Percentiles rank a stretch among this genome's conserved stretches.
Evolutionary conservation across 1,140 invertebrate species (phyloP).

Genomic region (Portunus trituberculatus): DNA sequence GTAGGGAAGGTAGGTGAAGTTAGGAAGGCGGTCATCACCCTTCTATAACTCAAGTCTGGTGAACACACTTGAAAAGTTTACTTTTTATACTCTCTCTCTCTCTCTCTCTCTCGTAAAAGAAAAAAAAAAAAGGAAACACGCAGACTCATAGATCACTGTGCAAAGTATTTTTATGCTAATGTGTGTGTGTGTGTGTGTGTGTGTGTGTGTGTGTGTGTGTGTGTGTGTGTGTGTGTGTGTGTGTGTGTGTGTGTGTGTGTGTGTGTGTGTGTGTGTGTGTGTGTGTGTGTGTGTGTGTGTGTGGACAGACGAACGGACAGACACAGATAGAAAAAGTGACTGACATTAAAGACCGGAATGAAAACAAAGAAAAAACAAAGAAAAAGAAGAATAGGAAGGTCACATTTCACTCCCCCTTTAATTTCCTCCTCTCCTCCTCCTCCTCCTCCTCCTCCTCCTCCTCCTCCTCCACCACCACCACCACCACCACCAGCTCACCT

Average conservation of each 20-base stretch:
- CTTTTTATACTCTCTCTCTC: not conserved
- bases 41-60: not conserved
- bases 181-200: constrained; percentile 37
- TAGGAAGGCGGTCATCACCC: not conserved
- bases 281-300: not conserved
- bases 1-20: too few relatives aligned
- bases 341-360: not conserved
- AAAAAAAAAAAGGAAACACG: not conserved
- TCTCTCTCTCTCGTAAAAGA: not conserved
- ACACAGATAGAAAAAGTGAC: too few relatives aligned
- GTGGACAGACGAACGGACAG: not conserved
- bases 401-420: not conserved
- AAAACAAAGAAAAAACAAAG: not conserved
- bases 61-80: not conserved
- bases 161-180: not conserved
- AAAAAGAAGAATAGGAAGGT: not conserved
- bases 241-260: constrained; percentile 36
- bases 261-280: not conserved
- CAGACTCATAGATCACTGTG: not conserved
- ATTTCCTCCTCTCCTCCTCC: not conserved
- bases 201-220: constrained; percentile 18
- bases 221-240: constrained; percentile 45
- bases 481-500: constrained; percentile 43
- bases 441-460: not conserved
- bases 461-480: not conserved